Percentiles rank a stretch among this genome's conserved stretches.
Evolutionary conservation across 2,113 vertebrate species (phyloP).

Genomic region (Cervus canadensis): DNA sequence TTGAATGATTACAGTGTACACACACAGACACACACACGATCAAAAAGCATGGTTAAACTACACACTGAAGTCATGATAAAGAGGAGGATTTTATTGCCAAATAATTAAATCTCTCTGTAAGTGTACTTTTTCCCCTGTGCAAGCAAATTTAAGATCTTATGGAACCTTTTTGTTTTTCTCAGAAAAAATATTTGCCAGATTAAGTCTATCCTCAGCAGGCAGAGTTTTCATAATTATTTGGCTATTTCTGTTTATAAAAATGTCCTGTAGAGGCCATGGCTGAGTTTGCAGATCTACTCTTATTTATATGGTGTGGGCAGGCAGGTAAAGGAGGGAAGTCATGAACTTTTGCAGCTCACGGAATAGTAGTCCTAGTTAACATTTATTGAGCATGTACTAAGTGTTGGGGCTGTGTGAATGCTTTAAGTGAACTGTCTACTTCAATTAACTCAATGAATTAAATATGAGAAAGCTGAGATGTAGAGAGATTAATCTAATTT

Average conservation of each 20-base stretch:
- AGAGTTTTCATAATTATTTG: conserved; percentile 68
- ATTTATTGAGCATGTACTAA: conserved; percentile 31
- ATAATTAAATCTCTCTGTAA: conserved; percentile 75
- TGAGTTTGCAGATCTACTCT: neutral
- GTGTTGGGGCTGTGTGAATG: neutral
- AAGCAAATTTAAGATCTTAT: conserved; percentile 78
- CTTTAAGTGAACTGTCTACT: neutral
- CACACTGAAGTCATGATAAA: conserved; percentile 63
- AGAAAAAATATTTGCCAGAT: conserved; percentile 70
- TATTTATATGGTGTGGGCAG: neutral
- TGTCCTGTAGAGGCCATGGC: neutral
- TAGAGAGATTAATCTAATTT: conserved; percentile 34
- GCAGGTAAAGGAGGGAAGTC: neutral
- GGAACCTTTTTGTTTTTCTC: conserved; percentile 47
- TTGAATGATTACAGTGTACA: conserved; percentile 51
- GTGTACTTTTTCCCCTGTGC: conserved; percentile 59
- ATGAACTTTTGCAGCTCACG: neutral
- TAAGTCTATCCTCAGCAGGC: conserved; percentile 68
- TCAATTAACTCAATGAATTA: neutral
- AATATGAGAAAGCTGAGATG: neutral
- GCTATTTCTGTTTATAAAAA: conserved; percentile 50
- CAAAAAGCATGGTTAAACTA: conserved; percentile 44
- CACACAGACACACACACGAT: neutral
- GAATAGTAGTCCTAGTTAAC: neutral
- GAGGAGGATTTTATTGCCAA: conserved; percentile 73